Conservation (phyloP, 2,113 vertebrate genomes). For the Crotalus viridis region DNA sequence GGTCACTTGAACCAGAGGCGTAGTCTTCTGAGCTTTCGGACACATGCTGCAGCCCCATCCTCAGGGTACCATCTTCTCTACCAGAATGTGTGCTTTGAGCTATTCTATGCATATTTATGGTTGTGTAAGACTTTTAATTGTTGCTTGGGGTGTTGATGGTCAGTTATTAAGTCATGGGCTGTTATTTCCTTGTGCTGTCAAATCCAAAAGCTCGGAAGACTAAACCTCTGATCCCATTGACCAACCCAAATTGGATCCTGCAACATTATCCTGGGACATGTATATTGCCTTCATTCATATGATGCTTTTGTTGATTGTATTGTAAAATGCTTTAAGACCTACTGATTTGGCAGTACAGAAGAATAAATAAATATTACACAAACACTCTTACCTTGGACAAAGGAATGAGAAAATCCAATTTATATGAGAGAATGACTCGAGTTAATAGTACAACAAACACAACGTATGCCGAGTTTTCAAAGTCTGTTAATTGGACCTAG, state of each 20-base stretch:
- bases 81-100: not conserved
- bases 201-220: not conserved
- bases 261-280: not conserved
- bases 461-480: slow-evolving; percentile 96
- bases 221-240: not conserved
- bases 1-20: not conserved
- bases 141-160: not conserved
- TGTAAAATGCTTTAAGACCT: not conserved
- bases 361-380: not conserved
- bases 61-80: not conserved
- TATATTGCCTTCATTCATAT: not conserved
- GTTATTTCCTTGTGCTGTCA: not conserved
- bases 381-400: slow-evolving; percentile 86
- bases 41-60: not conserved
- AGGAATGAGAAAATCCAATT: slow-evolving; percentile 95
- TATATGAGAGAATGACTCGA: slow-evolving; percentile 96
- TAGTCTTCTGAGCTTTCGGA: not conserved
- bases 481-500: slow-evolving; percentile 96
- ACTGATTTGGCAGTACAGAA: not conserved
- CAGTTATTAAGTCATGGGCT: not conserved
- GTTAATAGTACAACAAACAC: slow-evolving; percentile 96
- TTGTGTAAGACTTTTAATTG: not conserved
- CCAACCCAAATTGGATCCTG: not conserved
- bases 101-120: not conserved
- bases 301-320: not conserved